phyloP scores from a whole-genome alignment of 2,888 invertebrate species.

The Leucoma salicis region DNA sequence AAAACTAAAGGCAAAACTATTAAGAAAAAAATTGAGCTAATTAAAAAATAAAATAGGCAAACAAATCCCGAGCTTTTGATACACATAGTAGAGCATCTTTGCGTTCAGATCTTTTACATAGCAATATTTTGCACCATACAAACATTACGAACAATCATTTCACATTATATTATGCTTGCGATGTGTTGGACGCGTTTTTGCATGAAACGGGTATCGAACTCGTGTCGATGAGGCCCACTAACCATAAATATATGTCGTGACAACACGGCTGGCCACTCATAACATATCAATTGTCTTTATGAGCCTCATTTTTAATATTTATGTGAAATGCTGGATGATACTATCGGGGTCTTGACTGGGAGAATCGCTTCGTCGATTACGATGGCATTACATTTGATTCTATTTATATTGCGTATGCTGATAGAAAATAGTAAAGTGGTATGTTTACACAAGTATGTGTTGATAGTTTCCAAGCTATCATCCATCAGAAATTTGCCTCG shows the following conservation, averaged over 20 bases:
- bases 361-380: no score
- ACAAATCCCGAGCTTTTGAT: no score
- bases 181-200: slow-evolving; percentile 51
- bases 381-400: no score
- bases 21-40: no score
- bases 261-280: slow-evolving; percentile 54
- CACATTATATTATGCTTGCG: slow-evolving; percentile 64
- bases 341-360: not conserved
- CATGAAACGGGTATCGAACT: slow-evolving; percentile 55
- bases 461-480: no score
- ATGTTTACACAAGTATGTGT: no score
- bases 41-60: no score
- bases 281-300: slow-evolving; percentile 78
- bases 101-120: slow-evolving; percentile 24
- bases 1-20: no score
- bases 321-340: slow-evolving; percentile 50
- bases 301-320: slow-evolving; percentile 68
- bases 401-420: no score
- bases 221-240: slow-evolving; percentile 58
- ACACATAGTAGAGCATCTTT: slow-evolving; percentile 43
- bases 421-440: no score
- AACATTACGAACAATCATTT: slow-evolving; percentile 73
- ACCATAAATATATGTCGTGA: slow-evolving; percentile 61
- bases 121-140: slow-evolving; percentile 69
- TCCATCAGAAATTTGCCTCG: no score